These are phyloP conservation scores for Homarus americanus DNA, from an alignment of 1,140 invertebrate genomes.

Conservation along the genomic window DNA sequence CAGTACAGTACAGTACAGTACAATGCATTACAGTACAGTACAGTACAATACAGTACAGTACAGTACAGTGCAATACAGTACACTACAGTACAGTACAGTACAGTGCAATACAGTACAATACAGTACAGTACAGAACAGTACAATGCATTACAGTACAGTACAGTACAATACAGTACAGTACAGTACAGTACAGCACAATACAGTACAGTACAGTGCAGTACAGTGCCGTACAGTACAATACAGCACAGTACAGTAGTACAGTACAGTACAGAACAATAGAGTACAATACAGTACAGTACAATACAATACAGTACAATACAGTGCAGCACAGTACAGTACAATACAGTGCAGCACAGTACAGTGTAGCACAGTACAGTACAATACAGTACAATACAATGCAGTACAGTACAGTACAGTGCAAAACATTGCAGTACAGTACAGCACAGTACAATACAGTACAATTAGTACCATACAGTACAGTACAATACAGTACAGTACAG, in stretches of 20 bases:
- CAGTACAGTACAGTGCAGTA: slow-evolving; percentile 68
- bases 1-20: slow-evolving; percentile 44
- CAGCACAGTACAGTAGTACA: slow-evolving; percentile 57
- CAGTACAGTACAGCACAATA: slow-evolving; percentile 68
- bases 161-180: slow-evolving; percentile 65
- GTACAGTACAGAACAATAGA: slow-evolving; percentile 49
- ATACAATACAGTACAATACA: slow-evolving; percentile 74
- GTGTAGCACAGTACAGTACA: slow-evolving; percentile 49
- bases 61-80: slow-evolving; percentile 41
- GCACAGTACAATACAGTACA: slow-evolving; percentile 68
- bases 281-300: slow-evolving; percentile 75
- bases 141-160: no score
- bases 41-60: slow-evolving; percentile 28
- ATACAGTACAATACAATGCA: slow-evolving; percentile 63
- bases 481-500: slow-evolving; percentile 56
- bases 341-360: slow-evolving; percentile 67
- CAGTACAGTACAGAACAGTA: slow-evolving; percentile 56
- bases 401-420: slow-evolving; percentile 57
- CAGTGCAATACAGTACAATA: slow-evolving; percentile 72
- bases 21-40: slow-evolving; percentile 61
- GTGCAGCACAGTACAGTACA: slow-evolving; percentile 71
- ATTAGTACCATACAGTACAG: slow-evolving; percentile 64
- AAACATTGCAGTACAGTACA: slow-evolving; percentile 63
- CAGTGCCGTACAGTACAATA: slow-evolving; percentile 54
- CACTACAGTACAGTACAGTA: slow-evolving; percentile 70